Evolutionary conservation across 2,888 invertebrate species (phyloP).

Genomic region (Stratiomys singularior): DNA sequence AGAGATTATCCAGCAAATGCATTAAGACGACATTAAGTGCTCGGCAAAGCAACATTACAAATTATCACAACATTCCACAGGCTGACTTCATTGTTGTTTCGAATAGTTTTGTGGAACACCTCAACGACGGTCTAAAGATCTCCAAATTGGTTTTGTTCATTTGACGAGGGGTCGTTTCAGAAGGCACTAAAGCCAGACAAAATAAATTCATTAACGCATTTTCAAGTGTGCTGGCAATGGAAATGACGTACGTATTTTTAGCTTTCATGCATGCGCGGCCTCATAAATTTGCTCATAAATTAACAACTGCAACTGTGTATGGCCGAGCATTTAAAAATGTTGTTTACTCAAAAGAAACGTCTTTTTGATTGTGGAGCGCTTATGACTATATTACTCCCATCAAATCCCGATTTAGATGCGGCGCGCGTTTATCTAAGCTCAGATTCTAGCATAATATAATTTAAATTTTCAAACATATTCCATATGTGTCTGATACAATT

Average conservation of each 20-base stretch:
- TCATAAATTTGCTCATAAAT: slow-evolving; percentile 1
- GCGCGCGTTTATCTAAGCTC: not conserved
- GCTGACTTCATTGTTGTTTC: not conserved
- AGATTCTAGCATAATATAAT: not conserved
- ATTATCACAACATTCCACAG: not conserved
- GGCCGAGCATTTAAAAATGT: too few relatives aligned
- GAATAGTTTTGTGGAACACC: not conserved
- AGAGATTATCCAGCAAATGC: not conserved
- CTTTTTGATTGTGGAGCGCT: not conserved
- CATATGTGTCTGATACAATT: not conserved
- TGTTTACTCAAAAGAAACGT: not conserved
- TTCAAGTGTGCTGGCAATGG: not conserved
- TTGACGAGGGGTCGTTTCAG: not conserved
- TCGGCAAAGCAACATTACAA: not conserved
- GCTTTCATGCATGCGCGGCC: not conserved
- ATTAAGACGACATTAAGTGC: not conserved
- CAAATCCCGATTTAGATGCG: not conserved
- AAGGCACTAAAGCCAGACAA: too few relatives aligned
- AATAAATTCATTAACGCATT: not conserved
- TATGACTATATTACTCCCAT: not conserved
- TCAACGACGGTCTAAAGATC: not conserved
- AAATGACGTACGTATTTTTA: slow-evolving; percentile 18
- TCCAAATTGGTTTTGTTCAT: not conserved
- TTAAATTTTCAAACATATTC: not conserved
- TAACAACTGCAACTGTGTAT: not conserved